Percentiles rank a stretch among this genome's conserved stretches.
Evolutionary conservation across 2,113 vertebrate species (phyloP).

Genomic region (Ctenodactylus gundi): DNA sequence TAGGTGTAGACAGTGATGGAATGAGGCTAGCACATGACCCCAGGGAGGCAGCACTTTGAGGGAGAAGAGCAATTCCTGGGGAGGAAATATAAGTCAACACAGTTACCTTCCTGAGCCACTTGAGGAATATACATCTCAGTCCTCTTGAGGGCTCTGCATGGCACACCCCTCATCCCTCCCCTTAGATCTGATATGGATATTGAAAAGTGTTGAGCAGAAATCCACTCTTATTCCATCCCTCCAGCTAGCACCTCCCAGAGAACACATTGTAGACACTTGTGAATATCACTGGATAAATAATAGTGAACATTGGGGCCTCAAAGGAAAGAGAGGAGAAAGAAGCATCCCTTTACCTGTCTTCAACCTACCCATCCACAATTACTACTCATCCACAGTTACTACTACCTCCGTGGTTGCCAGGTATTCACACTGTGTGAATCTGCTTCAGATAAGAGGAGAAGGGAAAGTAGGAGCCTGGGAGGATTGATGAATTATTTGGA

Average conservation of each 20-base stretch:
- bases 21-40: not conserved
- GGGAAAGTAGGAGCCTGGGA: accelerated
- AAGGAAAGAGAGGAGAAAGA: not conserved
- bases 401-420: not conserved
- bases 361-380: not conserved
- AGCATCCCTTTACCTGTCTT: not conserved
- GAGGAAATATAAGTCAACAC: not conserved
- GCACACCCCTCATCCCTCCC: not conserved
- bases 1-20: not conserved
- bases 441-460: not conserved
- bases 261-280: not conserved
- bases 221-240: not conserved
- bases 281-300: not conserved
- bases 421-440: not conserved
- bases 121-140: not conserved
- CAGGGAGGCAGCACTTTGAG: not conserved
- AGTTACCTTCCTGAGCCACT: not conserved
- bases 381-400: not conserved
- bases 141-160: not conserved
- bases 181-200: too few species aligned
- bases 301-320: not conserved
- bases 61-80: not conserved
- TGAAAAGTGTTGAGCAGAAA: not conserved
- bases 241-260: not conserved
- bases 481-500: not conserved